phyloP scores from a whole-genome alignment of 2,113 vertebrate genomes.

The Ahaetulla prasina region DNA sequence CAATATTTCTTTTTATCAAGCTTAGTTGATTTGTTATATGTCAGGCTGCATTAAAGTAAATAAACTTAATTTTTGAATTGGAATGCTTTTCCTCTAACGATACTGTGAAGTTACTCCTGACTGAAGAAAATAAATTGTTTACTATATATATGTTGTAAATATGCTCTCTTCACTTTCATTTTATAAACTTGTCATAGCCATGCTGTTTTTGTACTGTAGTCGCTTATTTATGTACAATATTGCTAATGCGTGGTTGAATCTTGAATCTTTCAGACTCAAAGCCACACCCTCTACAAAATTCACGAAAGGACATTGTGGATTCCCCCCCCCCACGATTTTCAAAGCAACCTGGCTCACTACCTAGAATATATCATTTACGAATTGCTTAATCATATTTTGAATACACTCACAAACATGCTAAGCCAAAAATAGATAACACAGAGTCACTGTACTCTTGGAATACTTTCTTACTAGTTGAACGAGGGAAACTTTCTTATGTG shows the following conservation, averaged over 20 bases:
- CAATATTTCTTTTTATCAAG: not conserved
- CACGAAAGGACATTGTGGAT: not conserved
- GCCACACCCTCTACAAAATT: not conserved
- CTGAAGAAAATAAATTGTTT: not conserved
- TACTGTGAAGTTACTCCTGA: not conserved
- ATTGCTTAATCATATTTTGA: not conserved
- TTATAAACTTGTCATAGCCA: constrained; percentile 43
- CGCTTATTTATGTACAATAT: not conserved
- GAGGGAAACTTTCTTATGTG: not conserved
- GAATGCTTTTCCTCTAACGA: not conserved
- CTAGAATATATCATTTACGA: not conserved
- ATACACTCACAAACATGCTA: not conserved
- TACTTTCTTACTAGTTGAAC: not conserved
- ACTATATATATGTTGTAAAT: constrained; percentile 2
- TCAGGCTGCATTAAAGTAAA: not conserved
- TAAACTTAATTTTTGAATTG: not conserved
- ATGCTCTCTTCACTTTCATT: constrained; percentile 40
- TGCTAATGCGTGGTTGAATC: not conserved
- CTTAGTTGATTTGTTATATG: not conserved
- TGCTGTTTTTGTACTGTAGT: constrained; percentile 24
- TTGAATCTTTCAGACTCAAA: constrained; percentile 31
- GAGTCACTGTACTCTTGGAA: not conserved
- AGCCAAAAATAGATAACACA: not conserved
- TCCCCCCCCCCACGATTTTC: not conserved
- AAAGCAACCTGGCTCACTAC: not conserved